phyloP scores from a whole-genome alignment of 2,797 vertebrate genomes.

The Dendrocincla tyrannina region DNA sequence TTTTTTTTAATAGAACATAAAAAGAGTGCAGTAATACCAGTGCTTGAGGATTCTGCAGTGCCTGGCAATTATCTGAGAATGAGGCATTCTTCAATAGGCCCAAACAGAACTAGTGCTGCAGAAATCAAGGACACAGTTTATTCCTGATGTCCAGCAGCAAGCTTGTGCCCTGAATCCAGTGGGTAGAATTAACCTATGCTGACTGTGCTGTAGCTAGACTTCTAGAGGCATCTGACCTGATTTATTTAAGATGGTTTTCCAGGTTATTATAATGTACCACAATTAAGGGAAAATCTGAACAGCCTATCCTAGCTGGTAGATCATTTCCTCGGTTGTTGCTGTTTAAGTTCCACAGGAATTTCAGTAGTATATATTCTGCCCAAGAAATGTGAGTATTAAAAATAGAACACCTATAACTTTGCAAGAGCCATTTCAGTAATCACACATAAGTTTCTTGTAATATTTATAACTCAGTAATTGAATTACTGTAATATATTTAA shows the following conservation, averaged over 20 bases:
- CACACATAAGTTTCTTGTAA: conserved; percentile 43
- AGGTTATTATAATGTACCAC: background rate
- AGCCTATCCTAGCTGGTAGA: background rate
- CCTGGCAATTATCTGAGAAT: background rate
- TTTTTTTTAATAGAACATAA: background rate
- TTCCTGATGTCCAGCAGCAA: background rate
- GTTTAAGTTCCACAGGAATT: background rate
- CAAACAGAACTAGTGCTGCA: background rate
- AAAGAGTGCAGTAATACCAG: background rate
- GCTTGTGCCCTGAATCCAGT: background rate
- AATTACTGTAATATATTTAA: conserved; percentile 66
- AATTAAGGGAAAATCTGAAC: background rate
- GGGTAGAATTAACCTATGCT: background rate
- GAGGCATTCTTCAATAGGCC: background rate
- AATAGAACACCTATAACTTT: background rate
- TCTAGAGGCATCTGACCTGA: background rate
- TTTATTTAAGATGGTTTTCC: background rate
- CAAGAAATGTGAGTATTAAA: conserved; percentile 17
- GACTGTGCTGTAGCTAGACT: background rate
- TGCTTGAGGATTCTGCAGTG: background rate
- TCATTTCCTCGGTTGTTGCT: background rate
- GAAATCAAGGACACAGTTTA: background rate
- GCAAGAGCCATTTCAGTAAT: background rate
- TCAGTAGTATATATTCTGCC: background rate
- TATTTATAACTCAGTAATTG: conserved; percentile 70